phyloP scores from a whole-genome alignment of 2,888 invertebrate species.

The Ligdia adustata region DNA sequence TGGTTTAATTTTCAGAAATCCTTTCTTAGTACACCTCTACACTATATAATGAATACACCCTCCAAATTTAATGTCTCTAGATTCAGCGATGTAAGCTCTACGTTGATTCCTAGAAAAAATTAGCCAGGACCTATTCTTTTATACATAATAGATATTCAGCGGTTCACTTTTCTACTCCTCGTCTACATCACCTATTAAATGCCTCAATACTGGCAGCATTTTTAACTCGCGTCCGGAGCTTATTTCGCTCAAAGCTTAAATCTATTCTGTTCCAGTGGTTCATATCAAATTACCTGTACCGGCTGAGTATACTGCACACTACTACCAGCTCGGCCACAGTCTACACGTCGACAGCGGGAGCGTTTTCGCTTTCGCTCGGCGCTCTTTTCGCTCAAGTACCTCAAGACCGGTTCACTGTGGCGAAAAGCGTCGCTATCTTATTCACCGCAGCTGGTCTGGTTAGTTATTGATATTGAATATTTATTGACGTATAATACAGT shows the following conservation, averaged over 20 bases:
- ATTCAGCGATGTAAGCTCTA: no score
- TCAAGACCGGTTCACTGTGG: constrained; percentile 92
- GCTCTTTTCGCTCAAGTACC: constrained; percentile 93
- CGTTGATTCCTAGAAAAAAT: no score
- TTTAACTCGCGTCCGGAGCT: not conserved
- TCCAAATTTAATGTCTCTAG: no score
- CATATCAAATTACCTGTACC: constrained; percentile 95
- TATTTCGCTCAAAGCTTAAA: not conserved
- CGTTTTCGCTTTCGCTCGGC: constrained; percentile 94
- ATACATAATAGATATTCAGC: no score
- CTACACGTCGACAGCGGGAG: constrained; percentile 93
- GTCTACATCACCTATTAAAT: no score
- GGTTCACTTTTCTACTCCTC: no score
- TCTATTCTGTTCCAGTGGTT: constrained; percentile 91
- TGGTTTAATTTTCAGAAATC: no score
- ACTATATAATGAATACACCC: no score
- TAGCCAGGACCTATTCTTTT: no score
- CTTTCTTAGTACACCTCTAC: no score
- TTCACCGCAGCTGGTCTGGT: constrained; percentile 92
- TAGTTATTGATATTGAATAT: constrained; percentile 59
- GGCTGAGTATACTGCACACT: constrained; percentile 92
- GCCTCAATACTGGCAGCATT: no score
- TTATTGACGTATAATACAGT: no score
- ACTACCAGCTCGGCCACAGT: constrained; percentile 95
- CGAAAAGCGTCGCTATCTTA: constrained; percentile 92